Conservation (phyloP, 2,113 vertebrate species). For the Oxygymnocypris stewartii region DNA sequence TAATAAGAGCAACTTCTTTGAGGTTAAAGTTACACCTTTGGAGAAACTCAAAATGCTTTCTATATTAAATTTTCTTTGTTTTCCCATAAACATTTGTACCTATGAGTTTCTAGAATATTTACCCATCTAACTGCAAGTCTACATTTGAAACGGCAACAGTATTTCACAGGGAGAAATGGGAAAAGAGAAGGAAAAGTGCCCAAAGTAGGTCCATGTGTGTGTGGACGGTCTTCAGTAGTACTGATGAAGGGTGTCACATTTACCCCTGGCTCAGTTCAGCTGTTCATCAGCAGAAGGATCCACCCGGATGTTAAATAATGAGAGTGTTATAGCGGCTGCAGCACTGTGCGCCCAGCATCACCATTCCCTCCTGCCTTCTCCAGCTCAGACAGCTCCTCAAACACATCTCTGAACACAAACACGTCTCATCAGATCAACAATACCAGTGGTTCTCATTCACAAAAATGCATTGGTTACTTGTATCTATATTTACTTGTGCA, state of each 20-base stretch:
- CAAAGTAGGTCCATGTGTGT: conserved; percentile 38
- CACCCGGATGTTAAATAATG: background rate
- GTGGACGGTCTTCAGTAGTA: conserved; percentile 65
- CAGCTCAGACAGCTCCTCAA: conserved; percentile 91
- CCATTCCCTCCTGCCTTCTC: conserved; percentile 75
- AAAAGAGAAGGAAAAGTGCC: conserved; percentile 51
- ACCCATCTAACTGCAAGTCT: conserved; percentile 25
- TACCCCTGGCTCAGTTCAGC: conserved; percentile 41
- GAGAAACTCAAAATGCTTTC: conserved; percentile 35
- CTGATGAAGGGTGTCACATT: conserved; percentile 41
- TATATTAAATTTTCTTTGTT: conserved; percentile 4
- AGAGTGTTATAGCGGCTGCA: conserved; percentile 73
- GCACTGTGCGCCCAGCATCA: conserved; percentile 72
- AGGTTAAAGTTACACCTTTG: conserved; percentile 45
- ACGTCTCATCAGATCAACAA: background rate
- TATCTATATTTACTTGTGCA: conserved; percentile 88
- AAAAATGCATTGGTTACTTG: too few relatives aligned
- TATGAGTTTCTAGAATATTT: conserved; percentile 37
- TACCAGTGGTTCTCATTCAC: too few relatives aligned
- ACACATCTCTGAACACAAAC: conserved; percentile 82
- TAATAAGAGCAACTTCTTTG: conserved; percentile 44
- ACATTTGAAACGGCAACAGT: conserved; percentile 8
- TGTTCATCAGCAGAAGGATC: conserved; percentile 12
- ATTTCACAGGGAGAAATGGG: conserved; percentile 6
- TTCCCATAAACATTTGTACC: conserved; percentile 26